Percentiles rank a stretch among this genome's conserved stretches.
Evolutionary conservation across 1,140 invertebrate genomes (phyloP).

Genomic region (Stegodyphus mimosarum): DNA sequence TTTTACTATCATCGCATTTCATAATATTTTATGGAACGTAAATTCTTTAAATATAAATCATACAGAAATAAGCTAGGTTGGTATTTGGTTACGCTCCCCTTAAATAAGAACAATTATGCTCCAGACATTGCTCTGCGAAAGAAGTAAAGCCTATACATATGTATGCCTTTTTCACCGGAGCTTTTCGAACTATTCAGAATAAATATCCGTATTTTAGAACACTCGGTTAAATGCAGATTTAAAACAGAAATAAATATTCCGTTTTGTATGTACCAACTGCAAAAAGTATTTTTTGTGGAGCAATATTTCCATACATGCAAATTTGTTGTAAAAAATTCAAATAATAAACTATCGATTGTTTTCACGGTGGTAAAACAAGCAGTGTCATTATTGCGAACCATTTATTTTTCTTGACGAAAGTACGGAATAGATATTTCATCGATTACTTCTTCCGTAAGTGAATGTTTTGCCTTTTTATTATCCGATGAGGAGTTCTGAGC

Average conservation of each 20-base stretch:
- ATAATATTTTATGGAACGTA: too few species aligned
- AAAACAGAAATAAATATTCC: slow-evolving; percentile 18
- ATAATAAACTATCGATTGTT: not conserved
- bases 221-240: slow-evolving; percentile 5
- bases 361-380: not conserved
- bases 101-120: too few species aligned
- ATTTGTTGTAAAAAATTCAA: not conserved
- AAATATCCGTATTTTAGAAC: slow-evolving; percentile 5
- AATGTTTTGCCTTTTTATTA: too few species aligned
- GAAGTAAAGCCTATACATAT: slow-evolving; percentile 2
- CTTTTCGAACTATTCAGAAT: slow-evolving; percentile 7
- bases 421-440: not conserved
- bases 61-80: too few species aligned
- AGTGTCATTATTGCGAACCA: not conserved
- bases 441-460: not conserved
- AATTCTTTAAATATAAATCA: too few species aligned
- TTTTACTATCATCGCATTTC: too few species aligned
- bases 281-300: not conserved
- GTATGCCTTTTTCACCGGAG: not conserved
- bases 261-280: not conserved
- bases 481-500: too few species aligned
- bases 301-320: not conserved
- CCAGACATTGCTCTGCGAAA: too few species aligned
- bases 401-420: not conserved
- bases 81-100: too few species aligned